These are phyloP conservation scores for Drosophila lacicola DNA, from an alignment of 2,888 invertebrate genomes.

Conservation along the genomic window DNA sequence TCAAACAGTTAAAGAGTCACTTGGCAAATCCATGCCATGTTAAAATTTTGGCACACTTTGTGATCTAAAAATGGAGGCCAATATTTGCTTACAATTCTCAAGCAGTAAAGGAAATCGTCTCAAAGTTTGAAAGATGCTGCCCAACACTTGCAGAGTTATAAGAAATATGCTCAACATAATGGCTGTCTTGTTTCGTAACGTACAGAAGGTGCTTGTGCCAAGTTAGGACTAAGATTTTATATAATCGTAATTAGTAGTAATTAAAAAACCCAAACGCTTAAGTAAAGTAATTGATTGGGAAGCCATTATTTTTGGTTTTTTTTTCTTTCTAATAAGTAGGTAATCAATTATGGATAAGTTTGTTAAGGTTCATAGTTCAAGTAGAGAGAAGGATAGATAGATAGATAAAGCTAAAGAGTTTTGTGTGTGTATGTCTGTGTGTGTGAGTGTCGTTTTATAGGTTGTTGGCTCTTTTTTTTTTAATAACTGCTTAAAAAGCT, in stretches of 20 bases:
- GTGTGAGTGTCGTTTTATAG: conserved; percentile 16
- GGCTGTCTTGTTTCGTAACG: conserved; percentile 20
- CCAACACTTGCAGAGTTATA: conserved; percentile 33
- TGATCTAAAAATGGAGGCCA: background rate
- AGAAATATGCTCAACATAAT: conserved; percentile 34
- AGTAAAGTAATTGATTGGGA: conserved; percentile 65
- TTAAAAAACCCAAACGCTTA: conserved; percentile 53
- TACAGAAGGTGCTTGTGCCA: conserved; percentile 53
- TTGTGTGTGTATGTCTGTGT: conserved; percentile 7
- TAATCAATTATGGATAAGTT: conserved; percentile 58
- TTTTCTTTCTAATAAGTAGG: conserved; percentile 54
- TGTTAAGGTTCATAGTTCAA: conserved; percentile 53
- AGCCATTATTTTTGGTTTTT: conserved; percentile 53
- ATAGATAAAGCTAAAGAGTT: conserved; percentile 39
- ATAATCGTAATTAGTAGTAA: conserved; percentile 40
- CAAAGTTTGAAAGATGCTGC: background rate
- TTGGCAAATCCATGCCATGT: background rate
- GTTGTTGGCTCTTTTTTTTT: conserved; percentile 15
- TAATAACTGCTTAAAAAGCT: conserved; percentile 61
- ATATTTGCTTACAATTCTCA: background rate
- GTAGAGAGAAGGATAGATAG: conserved; percentile 52
- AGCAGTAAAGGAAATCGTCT: background rate
- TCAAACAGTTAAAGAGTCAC: background rate
- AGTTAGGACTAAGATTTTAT: conserved; percentile 36
- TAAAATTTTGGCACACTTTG: too few relatives aligned